These are phyloP conservation scores for Piaya cayana DNA, from an alignment of 2,113 vertebrate genomes.

Conservation along the genomic window DNA sequence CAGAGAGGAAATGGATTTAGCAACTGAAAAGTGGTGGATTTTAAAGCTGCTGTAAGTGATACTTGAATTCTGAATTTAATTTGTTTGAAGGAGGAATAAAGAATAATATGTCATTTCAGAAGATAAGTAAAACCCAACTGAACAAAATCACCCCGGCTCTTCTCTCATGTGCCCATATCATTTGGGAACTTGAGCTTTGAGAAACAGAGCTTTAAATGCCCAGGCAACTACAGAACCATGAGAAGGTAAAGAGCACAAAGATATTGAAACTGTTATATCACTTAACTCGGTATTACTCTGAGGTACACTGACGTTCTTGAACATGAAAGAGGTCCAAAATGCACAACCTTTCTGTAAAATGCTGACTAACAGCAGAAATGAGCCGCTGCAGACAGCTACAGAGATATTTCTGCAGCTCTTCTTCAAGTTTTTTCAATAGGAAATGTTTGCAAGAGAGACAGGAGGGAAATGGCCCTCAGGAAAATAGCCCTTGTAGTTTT, in stretches of 20 bases:
- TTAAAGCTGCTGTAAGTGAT: slow-evolving; percentile 1
- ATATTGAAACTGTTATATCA: not conserved
- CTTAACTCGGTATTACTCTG: not conserved
- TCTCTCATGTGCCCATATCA: not conserved
- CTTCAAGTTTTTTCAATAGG: not conserved
- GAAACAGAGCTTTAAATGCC: not conserved
- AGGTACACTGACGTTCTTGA: not conserved
- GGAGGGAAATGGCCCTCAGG: not conserved
- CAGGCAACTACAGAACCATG: not conserved
- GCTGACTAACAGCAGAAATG: not conserved
- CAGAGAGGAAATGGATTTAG: slow-evolving; percentile 27
- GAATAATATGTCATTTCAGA: not conserved
- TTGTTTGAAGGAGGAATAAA: not conserved
- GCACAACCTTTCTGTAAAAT: not conserved
- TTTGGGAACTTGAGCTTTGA: not conserved
- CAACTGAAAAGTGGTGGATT: not conserved
- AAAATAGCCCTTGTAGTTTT: not conserved
- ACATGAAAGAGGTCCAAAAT: not conserved
- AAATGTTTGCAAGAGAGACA: not conserved
- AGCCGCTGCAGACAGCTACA: not conserved
- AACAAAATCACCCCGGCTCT: not conserved
- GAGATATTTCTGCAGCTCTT: not conserved
- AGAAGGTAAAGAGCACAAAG: not conserved
- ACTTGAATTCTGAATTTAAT: slow-evolving; percentile 21
- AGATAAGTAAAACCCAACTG: not conserved